Evolutionary conservation across 2,888 invertebrate genomes (phyloP).

Genomic region (Heteromyza rotundicornis): DNA sequence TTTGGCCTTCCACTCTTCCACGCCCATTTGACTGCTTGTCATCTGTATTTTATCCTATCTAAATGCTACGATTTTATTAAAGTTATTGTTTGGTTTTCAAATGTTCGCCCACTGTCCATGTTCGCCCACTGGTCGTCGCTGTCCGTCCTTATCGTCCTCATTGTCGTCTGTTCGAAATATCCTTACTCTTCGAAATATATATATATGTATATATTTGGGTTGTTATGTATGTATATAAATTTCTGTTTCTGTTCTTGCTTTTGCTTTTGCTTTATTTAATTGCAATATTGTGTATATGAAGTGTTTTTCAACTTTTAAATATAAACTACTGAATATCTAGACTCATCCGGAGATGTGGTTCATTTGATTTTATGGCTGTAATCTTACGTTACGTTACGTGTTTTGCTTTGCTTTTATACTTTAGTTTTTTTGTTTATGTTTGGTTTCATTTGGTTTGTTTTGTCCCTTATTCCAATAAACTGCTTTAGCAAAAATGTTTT

Average conservation of each 20-base stretch:
- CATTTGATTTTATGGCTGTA: slow-evolving; percentile 24
- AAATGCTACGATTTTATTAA: slow-evolving; percentile 35
- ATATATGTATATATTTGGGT: neutral
- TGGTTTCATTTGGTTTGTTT: neutral
- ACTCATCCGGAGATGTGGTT: neutral
- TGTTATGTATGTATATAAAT: neutral
- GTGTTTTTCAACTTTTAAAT: slow-evolving; percentile 11
- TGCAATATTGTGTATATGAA: slow-evolving; percentile 1
- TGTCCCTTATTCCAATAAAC: slow-evolving; percentile 3
- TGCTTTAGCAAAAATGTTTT: slow-evolving; percentile 11
- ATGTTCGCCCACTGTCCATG: slow-evolving; percentile 15
- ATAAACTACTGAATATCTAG: neutral
- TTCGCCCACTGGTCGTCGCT: slow-evolving; percentile 33
- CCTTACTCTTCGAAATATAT: no score
- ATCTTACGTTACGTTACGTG: neutral
- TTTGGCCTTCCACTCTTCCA: slow-evolving; percentile 15
- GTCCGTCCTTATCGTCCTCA: no score
- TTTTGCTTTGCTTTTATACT: neutral
- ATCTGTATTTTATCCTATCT: slow-evolving; percentile 44
- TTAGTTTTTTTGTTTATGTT: slow-evolving; percentile 7
- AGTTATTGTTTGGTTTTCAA: slow-evolving; percentile 18
- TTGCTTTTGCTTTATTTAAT: slow-evolving; percentile 7
- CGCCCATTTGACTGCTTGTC: slow-evolving; percentile 7
- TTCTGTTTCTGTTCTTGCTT: slow-evolving; percentile 9
- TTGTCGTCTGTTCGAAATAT: no score